Percentiles rank a stretch among this genome's conserved stretches.
Conservation (phyloP, 2,888 invertebrate genomes). For the Perdita meconis region DNA sequence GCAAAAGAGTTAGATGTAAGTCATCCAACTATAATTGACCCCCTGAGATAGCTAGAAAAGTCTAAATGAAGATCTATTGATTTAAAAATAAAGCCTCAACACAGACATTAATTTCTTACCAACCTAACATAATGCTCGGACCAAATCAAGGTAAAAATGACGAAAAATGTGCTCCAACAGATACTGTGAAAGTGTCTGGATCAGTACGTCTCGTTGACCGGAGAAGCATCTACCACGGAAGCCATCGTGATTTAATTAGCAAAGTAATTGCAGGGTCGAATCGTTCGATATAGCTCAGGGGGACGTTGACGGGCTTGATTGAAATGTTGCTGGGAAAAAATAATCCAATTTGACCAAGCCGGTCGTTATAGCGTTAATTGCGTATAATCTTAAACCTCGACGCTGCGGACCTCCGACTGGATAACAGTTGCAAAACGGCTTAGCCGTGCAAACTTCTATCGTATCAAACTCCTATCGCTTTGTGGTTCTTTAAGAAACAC, state of each 20-base stretch:
- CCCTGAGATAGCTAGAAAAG: no score
- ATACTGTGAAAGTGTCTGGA: background rate
- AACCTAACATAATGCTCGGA: no score
- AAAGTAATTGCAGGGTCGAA: constrained; percentile 82
- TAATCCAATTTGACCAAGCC: constrained; percentile 81
- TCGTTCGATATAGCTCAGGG: constrained; percentile 82
- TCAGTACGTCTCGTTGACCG: constrained; percentile 29
- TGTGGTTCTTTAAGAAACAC: background rate
- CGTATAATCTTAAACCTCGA: constrained; percentile 77
- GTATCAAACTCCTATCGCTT: background rate
- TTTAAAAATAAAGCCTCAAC: no score
- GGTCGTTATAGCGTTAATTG: constrained; percentile 82
- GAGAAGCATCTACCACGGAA: constrained; percentile 61
- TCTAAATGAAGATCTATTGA: no score
- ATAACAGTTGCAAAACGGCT: constrained; percentile 61
- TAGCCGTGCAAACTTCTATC: constrained; percentile 21
- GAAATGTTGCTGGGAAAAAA: constrained; percentile 83
- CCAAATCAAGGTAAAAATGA: background rate
- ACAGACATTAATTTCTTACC: no score
- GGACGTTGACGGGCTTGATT: constrained; percentile 83
- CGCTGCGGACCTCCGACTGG: constrained; percentile 53
- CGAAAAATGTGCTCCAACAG: background rate
- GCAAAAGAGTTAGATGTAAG: no score
- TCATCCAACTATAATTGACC: no score
- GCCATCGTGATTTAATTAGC: constrained; percentile 82